These are phyloP conservation scores for Microtus richardsoni DNA, from an alignment of 2,113 vertebrate species.

Conservation along the genomic window DNA sequence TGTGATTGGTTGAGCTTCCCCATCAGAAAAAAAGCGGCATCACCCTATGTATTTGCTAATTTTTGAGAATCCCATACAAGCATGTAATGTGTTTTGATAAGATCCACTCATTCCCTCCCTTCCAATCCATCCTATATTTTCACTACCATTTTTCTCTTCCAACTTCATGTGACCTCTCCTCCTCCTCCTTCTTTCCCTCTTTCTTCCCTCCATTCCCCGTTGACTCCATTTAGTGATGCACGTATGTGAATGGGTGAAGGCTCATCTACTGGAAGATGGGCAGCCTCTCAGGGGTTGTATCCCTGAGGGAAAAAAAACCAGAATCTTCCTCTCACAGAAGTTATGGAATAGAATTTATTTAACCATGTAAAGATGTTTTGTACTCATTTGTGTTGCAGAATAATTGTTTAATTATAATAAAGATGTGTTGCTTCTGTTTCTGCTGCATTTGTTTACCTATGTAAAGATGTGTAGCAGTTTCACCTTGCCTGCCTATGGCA, in stretches of 20 bases:
- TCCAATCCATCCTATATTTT: not conserved
- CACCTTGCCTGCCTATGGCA: not conserved
- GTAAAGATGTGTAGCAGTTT: not conserved
- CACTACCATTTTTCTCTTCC: not conserved
- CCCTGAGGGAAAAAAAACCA: not conserved
- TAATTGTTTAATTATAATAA: not conserved
- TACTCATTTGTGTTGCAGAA: too few species aligned
- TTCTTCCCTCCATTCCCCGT: not conserved
- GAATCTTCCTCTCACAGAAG: not conserved
- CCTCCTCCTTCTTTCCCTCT: not conserved
- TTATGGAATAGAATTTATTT: not conserved
- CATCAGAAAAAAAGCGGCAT: not conserved
- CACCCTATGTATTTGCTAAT: not conserved
- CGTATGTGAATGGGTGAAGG: not conserved
- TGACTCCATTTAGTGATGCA: not conserved
- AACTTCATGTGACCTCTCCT: not conserved
- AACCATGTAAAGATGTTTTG: not conserved
- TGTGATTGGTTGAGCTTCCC: too few species aligned
- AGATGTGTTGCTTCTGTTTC: not conserved
- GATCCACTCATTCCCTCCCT: not conserved
- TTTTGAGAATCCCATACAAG: not conserved
- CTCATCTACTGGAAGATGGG: not conserved
- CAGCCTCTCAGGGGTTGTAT: not conserved
- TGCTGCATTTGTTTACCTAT: not conserved
- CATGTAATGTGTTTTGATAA: not conserved